Base-by-base conservation (phyloP, 2,888 invertebrate species). In the Pelosia muscerda region DNA sequence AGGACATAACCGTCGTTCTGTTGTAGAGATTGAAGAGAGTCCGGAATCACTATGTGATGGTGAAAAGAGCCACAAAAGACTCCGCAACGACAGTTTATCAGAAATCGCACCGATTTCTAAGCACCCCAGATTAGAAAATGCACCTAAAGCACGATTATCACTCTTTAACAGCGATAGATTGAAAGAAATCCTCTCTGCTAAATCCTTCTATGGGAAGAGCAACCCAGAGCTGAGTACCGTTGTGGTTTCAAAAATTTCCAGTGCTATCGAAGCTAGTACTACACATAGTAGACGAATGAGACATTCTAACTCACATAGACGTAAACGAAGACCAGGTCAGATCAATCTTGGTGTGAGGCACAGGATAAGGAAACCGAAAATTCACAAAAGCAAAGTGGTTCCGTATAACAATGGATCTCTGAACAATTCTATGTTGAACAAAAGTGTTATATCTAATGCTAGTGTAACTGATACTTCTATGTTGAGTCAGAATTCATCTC, bases 311-410 rank as follows among this genome's bases (percentile, higher is more conserved):
- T 82, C 92, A 0, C 83, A 85, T 63, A 84, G 86, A 69, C 82
- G 87, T 61, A 85, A 91, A 70, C 90, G 92, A 31, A 90, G 88
- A 63, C 94, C 93, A 13, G 96, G 96, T 0, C 95, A 96, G 84
- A 96, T 97, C n/a, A 97, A 97, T 82, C 90, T 95, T 70, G 97
- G 97, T 0, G 97, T 97, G 0, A 88, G 92, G 68, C 97, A 97
- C 81, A 96, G 94, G 71, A 96, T 97, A 64, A 93, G 94, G 61
- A 96, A 95, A 83, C 96, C 96, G 0, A 97, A 96, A 86, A 84
- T 91, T 0, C 92, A 93, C 42, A 93, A 91, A 72, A 83, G 77
- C 54, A 91, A 89, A 63, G 75, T 80, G 9, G 61, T 83, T 0
- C 84, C 83, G 68, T 70, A 74, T 3, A 84, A 77, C 38, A 72